Base-by-base conservation (phyloP, 1,140 invertebrate species). In the Drosophila aff. region DNA sequence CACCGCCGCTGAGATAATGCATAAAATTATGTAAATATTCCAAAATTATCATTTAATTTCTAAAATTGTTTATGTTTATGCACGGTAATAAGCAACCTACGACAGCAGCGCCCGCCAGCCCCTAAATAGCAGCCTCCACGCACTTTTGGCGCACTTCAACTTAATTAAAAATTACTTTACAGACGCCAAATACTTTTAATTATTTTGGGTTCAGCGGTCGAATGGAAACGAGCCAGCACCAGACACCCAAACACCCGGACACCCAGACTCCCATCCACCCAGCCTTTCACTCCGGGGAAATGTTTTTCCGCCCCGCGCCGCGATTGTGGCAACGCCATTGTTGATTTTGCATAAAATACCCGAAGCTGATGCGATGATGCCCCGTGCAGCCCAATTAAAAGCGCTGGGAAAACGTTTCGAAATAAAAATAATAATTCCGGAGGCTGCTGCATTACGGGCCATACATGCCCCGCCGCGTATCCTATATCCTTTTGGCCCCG, bases 141-240 rank as follows among this genome's bases (percentile, higher is more conserved):
- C 66, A 83, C 81, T 87, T 79, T 84, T 61, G 79, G 53, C 77
- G 81, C 85, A 90, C 84, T 89, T 89, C 84, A 89, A 89, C 85
- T 90, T 89, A 89, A 89, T 89, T 89, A 89, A 89, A 89, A 89
- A 89, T 89, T 89, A 89, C 84, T 90, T 90, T 90, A 90, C 84
- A 90, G 86, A 89, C 84, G 81, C 84, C 81, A 89, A 89, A 90
- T 90, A 90, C 84, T 89, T 89, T 90, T 89, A 89, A 89, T 89
- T 89, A 89, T 87, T 87, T 87, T 89, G 85, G 84, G 85, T 87
- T 90, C 84, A 82, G 80, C 76, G 83, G 83, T 80, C 76, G 80
- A 87, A 89, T 82, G 83, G 64, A 83, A 80, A 64, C 85, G 67
- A 75, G 68, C 53, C 49, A 58, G 41, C 58, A 63, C 26, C 66